Conservation (phyloP, 2,888 invertebrate genomes). For the Drosophila subquinaria region DNA sequence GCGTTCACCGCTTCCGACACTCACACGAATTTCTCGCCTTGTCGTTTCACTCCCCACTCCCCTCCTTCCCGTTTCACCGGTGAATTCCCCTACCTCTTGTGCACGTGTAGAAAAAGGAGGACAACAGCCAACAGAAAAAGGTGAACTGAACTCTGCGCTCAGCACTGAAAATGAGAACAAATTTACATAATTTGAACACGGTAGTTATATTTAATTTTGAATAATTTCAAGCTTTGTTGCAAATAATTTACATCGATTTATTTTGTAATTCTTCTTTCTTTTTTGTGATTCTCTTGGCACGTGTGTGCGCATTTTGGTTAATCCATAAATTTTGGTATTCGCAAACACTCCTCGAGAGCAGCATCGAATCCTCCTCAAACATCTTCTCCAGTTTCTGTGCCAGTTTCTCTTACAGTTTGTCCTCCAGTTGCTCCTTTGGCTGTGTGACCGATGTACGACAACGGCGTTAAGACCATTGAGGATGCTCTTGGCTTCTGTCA, state of each 20-base stretch:
- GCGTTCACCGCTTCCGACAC: constrained; percentile 6
- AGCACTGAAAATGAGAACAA: constrained; percentile 40
- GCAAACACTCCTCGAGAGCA: constrained; percentile 8
- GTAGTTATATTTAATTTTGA: constrained; percentile 71
- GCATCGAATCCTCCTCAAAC: neutral
- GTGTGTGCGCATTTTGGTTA: constrained; percentile 41
- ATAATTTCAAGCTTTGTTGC: constrained; percentile 68
- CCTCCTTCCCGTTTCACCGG: neutral
- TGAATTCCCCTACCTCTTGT: neutral
- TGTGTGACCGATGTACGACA: constrained; percentile 51
- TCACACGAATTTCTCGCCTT: constrained; percentile 25
- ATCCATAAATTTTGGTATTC: constrained; percentile 55
- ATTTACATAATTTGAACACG: constrained; percentile 68
- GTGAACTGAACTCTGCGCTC: constrained; percentile 54
- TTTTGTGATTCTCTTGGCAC: neutral
- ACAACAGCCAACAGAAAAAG: constrained; percentile 41
- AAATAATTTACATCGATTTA: constrained; percentile 72
- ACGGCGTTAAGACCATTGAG: constrained; percentile 53
- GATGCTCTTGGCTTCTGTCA: constrained; percentile 64
- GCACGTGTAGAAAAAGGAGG: constrained; percentile 55
- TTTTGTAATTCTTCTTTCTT: constrained; percentile 40
- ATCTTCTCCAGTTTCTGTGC: neutral
- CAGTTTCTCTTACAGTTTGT: neutral
- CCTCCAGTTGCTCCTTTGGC: neutral
- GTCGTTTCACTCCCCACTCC: constrained; percentile 6